Evolutionary conservation across 2,888 invertebrate species (phyloP), one percentile per base, ranked within the genome.

Genomic region (Pantelozetes paolii): DNA sequence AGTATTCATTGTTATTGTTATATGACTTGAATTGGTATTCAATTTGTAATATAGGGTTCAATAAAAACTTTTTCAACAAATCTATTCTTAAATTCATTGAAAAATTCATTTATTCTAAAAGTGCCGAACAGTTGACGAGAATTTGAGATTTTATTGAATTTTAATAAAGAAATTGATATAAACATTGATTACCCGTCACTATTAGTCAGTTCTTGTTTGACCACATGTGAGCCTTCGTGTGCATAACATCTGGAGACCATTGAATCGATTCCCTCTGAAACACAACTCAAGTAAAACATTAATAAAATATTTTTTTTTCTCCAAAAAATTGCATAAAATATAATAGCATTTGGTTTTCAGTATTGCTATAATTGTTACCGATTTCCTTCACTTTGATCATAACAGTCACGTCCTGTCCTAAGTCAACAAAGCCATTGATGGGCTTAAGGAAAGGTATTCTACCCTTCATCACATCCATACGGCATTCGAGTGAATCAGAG

Each of bases 191-290:
- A 90, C 77, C 91, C 91, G 45, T 86, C 84, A 75, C 89, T 88
- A 81, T 90, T 90, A 11, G 90, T 83, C 26, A 91, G 84, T 76
- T 88, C 88, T 80, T 90, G 90, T 1, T 88, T 88, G 2, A 89
- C 87, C 79, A 89, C 89, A 0, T 89, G 89, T 2, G 90, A 83
- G 11, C 91, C 91, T 80, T 91, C 91, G 79, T 90, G 88, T 0
- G 91, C 91, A 3, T 88, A 83, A 81, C 91, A 91, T 80, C 90
- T 89, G 0, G 90, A 88, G 42, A 91, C 86, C 77, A 88, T 86
- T 74, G 90, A 87, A 40, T 89, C 90, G 76, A 90, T 87, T 26
- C 88, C 89, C 78, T 86, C 89, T 86, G 84, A 23, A 28, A 74
- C 64, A 40, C n/a, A 62, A 64, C 3, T 48, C 20, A 36, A 59